phyloP scores from a whole-genome alignment of 2,888 invertebrate genomes.

The Leptinotarsa rubiginosa region DNA sequence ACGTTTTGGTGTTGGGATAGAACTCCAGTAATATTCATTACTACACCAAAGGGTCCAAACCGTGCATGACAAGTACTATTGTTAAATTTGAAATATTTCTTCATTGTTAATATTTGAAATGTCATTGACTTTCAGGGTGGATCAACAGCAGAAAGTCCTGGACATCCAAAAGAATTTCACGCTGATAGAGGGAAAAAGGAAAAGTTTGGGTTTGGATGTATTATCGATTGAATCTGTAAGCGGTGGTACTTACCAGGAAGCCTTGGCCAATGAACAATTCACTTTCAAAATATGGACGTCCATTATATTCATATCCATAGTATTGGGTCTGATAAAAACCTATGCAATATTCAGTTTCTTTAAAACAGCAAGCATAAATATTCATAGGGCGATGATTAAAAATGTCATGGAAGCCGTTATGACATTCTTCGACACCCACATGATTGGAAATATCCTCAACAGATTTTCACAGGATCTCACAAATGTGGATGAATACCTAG shows the following conservation, averaged over 20 bases:
- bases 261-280: slow-evolving; percentile 19
- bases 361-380: slow-evolving; percentile 62
- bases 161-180: slow-evolving; percentile 26
- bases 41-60: no score
- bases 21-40: no score
- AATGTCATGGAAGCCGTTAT: slow-evolving; percentile 69
- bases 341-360: slow-evolving; percentile 48
- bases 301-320: slow-evolving; percentile 44
- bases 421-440: slow-evolving; percentile 62
- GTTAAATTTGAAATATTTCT: no score
- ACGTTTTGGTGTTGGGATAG: no score
- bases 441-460: slow-evolving; percentile 64
- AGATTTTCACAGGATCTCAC: slow-evolving; percentile 80
- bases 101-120: background rate
- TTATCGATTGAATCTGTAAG: background rate
- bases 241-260: slow-evolving; percentile 37
- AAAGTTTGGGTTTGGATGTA: slow-evolving; percentile 24
- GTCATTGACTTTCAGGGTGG: slow-evolving; percentile 45
- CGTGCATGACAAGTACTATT: no score
- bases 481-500: slow-evolving; percentile 69
- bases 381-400: slow-evolving; percentile 72
- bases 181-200: slow-evolving; percentile 13
- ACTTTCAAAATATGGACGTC: slow-evolving; percentile 29
- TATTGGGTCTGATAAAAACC: slow-evolving; percentile 43
- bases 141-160: slow-evolving; percentile 44